Evolutionary conservation across 1,140 invertebrate genomes (phyloP).

Genomic region (Tetranychus cinnabarinus): DNA sequence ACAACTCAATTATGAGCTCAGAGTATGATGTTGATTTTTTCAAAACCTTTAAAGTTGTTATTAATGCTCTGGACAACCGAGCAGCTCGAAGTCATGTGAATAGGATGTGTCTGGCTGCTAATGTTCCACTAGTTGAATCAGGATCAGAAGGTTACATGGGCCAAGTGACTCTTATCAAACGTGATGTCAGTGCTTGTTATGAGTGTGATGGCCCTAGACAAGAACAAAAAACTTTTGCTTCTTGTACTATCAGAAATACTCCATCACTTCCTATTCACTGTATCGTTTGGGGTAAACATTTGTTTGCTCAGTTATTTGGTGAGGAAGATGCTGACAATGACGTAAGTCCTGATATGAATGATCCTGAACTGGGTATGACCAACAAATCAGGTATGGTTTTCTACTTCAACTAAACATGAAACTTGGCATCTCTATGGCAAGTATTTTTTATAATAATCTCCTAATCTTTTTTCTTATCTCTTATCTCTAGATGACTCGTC

Average conservation of each 20-base stretch:
- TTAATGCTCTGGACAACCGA: conserved; percentile 94
- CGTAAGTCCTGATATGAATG: conserved; percentile 85
- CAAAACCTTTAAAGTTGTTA: conserved; percentile 67
- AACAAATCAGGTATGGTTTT: background rate
- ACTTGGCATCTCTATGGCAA: background rate
- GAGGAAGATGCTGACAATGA: conserved; percentile 87
- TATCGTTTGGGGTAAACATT: conserved; percentile 96
- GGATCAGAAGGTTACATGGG: conserved; percentile 91
- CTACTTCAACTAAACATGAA: background rate
- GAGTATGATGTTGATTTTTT: conserved; percentile 80
- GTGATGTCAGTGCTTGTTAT: conserved; percentile 66
- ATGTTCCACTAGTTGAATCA: conserved; percentile 81
- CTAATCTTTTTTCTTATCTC: background rate
- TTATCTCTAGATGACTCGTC: background rate
- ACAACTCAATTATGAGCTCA: conserved; percentile 28
- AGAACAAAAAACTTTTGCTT: conserved; percentile 74
- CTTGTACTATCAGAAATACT: conserved; percentile 96
- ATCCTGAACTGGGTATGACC: conserved; percentile 41
- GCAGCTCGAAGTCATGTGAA: conserved; percentile 95
- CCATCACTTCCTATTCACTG: conserved; percentile 98
- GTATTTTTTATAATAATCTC: background rate
- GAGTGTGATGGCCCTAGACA: conserved; percentile 73
- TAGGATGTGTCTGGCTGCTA: conserved; percentile 85
- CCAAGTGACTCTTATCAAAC: conserved; percentile 39
- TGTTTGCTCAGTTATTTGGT: conserved; percentile 83